Evolutionary conservation across 2,797 vertebrate species (phyloP), one percentile per base, ranked within the genome.

Genomic region (Danio choprae): DNA sequence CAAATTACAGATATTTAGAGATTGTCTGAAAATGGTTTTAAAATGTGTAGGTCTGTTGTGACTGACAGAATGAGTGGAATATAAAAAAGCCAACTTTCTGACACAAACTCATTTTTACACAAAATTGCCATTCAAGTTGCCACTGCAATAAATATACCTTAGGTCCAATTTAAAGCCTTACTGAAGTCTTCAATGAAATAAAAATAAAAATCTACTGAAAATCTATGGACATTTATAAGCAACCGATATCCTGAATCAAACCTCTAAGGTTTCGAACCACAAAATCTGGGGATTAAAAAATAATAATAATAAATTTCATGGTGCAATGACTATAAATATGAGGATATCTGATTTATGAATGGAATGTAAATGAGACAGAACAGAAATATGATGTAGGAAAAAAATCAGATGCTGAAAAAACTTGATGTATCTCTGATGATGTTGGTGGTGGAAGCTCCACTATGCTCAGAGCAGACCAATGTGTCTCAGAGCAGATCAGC

Each of bases 391-490:
- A 68, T 68, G 53, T 8, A 40, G 55, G 22, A 29, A 20, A 53
- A 48, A 74, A 65, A 18, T 48, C 56, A 65, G 71, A 55, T 58
- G 69, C 58, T 58, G 85, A 69, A 18, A 71, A 76, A 67, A 41
- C 18, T 15, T 53, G n/a, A n/a, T n/a, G 41, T 41, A 55, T 76
- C 67, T 72, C 59, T 73, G 53, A 72, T 68, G 59, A 48, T 40
- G 11, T 55, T 55, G 50, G 64, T 50, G 82, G 53, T 80, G 48
- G 82, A 85, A 78, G 84, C 58, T 84, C 63, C 79, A 63, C 60
- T 48, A 76, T 76, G 86, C 83, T 86, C 88, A 83, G 89, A 80
- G 74, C 38, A 73, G 78, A 67, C 80, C 74, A 48, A 46, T 77
- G 70, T 88, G 67, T 82, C 80, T 86, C 83, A 72, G 69, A 83